Conservation (phyloP, 2,888 invertebrate species). For the Meandrusa payeni region DNA sequence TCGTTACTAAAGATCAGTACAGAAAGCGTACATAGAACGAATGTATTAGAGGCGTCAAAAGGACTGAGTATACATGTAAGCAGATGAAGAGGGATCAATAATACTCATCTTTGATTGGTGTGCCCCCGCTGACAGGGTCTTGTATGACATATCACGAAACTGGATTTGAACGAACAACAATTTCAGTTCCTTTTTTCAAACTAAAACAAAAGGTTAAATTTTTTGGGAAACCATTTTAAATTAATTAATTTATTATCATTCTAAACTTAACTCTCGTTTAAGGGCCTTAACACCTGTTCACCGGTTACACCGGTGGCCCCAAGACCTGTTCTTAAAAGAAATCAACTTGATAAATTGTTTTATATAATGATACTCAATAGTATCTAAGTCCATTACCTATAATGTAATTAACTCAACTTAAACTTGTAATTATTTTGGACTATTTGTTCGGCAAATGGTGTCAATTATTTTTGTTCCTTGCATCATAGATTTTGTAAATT, state of each 20-base stretch:
- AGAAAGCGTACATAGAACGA: background rate
- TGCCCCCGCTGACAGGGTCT: constrained; percentile 65
- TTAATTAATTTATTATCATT: too few relatives aligned
- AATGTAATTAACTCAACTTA: constrained; percentile 5
- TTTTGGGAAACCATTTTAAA: too few relatives aligned
- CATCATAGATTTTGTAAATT: too few relatives aligned
- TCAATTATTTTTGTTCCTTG: too few relatives aligned
- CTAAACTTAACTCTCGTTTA: too few relatives aligned
- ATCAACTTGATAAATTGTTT: too few relatives aligned
- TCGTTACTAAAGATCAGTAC: background rate
- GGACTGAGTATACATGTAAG: constrained; percentile 53
- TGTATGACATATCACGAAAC: constrained; percentile 66
- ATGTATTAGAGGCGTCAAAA: constrained; percentile 30
- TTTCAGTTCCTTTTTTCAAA: constrained; percentile 21
- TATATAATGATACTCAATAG: constrained; percentile 25
- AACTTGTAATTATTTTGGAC: too few relatives aligned
- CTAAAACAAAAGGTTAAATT: too few relatives aligned
- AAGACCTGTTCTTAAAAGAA: too few relatives aligned
- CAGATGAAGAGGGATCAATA: constrained; percentile 59
- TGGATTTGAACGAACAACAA: constrained; percentile 38
- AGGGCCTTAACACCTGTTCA: too few relatives aligned
- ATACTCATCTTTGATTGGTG: constrained; percentile 53
- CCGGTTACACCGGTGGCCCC: too few relatives aligned
- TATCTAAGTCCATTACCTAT: constrained; percentile 16
- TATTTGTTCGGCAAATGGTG: too few relatives aligned